Base-by-base conservation (phyloP, 1,140 invertebrate species). In the Dendroctonus valens region DNA sequence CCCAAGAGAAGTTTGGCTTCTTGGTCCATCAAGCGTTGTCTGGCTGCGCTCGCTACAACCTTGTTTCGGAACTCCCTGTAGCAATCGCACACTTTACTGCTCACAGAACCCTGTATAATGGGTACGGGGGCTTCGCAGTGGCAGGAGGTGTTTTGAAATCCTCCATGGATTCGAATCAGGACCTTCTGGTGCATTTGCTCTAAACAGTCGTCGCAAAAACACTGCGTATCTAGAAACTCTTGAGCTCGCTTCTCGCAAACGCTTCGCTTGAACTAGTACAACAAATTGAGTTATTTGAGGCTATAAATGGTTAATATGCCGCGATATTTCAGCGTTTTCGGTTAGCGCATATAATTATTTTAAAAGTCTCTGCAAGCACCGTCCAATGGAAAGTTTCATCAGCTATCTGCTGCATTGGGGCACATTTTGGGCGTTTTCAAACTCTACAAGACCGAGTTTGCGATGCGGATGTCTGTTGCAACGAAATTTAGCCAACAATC, bases 21-120 rank as follows among this genome's bases (percentile, higher is more conserved):
- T 57, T 65, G 41, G 50, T 66, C 57, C 14, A 12, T 15, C 9
- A 70, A 15, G 12, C 15, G 41, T 49, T 70, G 65, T n/a, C 60
- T 12, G 11, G 60, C 65, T 11, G 59, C 60, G n/a, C 49, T 38
- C 0, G 11, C 41, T 7, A 62, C 40, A 12, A 72, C 53, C 54
- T 53, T 68, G 7, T 65, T 52, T 57, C 64, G 49, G 44, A 68
- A 72, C 12, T 61, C 50, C 11, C 44, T 14, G 15, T 68, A 66
- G 41, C 70, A 72, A 2, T 72, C 54, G 49, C 71, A 72, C 38
- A 51, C 44, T 64, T 60, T 67, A 41, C 15, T 54, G 37, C 40
- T 8, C 38, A 63, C 12, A 9, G 66, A 65, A 41, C 65, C 61
- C 26, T 60, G 59, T 58, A 72, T 70, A 48, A 72, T 63, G 1